A percentile compares a stretch with the other conserved stretches of the same genome.
Evolutionary conservation across 1,140 invertebrate genomes (phyloP).

Genomic region (Nymphalis io): DNA sequence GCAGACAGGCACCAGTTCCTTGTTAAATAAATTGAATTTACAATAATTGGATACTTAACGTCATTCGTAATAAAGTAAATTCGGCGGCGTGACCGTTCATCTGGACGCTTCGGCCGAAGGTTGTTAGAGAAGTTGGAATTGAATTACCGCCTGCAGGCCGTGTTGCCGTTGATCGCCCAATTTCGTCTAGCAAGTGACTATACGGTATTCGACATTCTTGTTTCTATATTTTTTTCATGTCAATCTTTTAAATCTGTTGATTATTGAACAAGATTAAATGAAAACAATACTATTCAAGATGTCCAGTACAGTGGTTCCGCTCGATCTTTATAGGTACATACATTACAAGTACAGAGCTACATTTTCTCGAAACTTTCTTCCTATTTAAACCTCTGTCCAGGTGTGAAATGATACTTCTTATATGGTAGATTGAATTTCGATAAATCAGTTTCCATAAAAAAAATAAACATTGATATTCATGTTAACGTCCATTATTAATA

Average conservation of each 20-base stretch:
- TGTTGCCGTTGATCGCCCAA: slow-evolving; percentile 31
- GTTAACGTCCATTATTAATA: too few relatives aligned
- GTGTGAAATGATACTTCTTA: background rate
- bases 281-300: background rate
- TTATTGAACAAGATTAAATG: background rate
- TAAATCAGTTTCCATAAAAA: too few relatives aligned
- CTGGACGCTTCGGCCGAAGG: slow-evolving; percentile 60
- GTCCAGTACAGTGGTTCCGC: background rate
- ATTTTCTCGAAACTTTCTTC: slow-evolving; percentile 1
- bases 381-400: background rate
- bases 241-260: background rate
- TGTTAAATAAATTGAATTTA: slow-evolving; percentile 48
- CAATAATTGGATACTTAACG: slow-evolving; percentile 68
- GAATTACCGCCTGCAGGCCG: slow-evolving; percentile 59
- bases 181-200: slow-evolving; percentile 17
- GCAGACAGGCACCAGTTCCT: slow-evolving; percentile 37
- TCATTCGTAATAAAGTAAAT: slow-evolving; percentile 68
- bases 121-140: slow-evolving; percentile 67
- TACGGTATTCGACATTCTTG: background rate
- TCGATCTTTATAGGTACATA: background rate
- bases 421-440: background rate
- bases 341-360: background rate
- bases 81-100: slow-evolving; percentile 62
- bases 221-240: background rate
- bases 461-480: too few relatives aligned